Evolutionary conservation across 2,888 invertebrate genomes (phyloP), one percentile per base, ranked within the genome.

Genomic region (Carabus problematicus): DNA sequence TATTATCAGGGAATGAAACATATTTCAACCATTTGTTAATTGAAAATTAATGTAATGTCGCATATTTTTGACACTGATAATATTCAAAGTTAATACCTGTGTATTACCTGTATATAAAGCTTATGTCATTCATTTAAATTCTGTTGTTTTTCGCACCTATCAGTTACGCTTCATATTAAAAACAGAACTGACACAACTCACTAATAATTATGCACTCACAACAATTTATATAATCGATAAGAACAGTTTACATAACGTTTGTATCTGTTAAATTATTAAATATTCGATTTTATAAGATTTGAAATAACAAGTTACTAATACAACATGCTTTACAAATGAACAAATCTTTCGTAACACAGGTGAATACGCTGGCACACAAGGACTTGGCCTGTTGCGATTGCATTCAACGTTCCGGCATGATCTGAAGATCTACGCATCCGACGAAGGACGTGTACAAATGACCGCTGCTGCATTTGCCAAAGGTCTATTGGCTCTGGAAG

Each of bases 391-490:
- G 7, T 86, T 99, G 19, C 86, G 96, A 72, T 86, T 99, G 0
- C 99, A 99, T 83, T 98, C 98, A 8, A 99, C 99, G 0, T 99
- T 97, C 84, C 91, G 99, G 0, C 98, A 99, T 82, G 99, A 99
- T 82, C 86, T 99, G 71, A 99, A 99, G 85, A 99, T 99, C 75
- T 99, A 99, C 83, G 98, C 99, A 0, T 98, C 98, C 0, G 99
- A 99, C 81, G 99, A 99, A 81, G 99, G 99, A 1, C 87, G 99
- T 68, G 99, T 99, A 1, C 99, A 99, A 83, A 99, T 99, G 98
- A 99, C 99, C 0, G 99, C 99, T 0, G 99, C 99, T 0, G 99
- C 99, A 1, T 99, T 99, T 82, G 97, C 99, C 1, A 99, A 98
- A 84, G 99, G 99, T 0, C 84, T 99, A 40, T 84, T 99, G 8